phyloP scores from a whole-genome alignment of 2,888 invertebrate genomes.

The Himalopsyche tibetana region DNA sequence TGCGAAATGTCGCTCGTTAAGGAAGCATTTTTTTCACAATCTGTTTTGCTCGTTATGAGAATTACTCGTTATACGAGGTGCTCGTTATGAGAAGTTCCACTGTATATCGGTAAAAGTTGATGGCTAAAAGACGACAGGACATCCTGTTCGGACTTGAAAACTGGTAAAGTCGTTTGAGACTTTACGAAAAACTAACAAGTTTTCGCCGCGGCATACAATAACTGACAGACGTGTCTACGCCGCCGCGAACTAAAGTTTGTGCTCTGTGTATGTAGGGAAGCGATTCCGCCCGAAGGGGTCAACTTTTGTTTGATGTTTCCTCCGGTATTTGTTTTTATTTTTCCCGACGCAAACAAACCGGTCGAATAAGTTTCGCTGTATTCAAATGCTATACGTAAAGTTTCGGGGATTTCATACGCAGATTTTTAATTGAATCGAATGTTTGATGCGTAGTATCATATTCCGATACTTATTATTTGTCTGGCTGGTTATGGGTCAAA shows the following conservation, averaged over 20 bases:
- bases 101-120: neutral
- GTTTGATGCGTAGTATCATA: too few species aligned
- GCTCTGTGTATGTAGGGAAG: neutral
- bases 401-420: neutral
- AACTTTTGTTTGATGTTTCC: constrained; percentile 6
- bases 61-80: too few species aligned
- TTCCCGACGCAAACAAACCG: neutral
- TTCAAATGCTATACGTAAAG: neutral
- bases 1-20: too few species aligned
- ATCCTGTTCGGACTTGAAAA: neutral
- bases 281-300: constrained; percentile 2
- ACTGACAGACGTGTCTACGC: constrained; percentile 26
- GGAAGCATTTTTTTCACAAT: too few species aligned
- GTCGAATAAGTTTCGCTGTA: neutral
- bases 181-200: constrained; percentile 15
- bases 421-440: neutral
- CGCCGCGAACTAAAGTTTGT: neutral
- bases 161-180: constrained; percentile 9
- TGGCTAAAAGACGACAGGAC: neutral
- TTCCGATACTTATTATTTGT: too few species aligned
- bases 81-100: too few species aligned
- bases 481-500: too few species aligned
- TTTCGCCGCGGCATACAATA: constrained; percentile 12
- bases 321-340: neutral
- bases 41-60: too few species aligned